Conservation (phyloP, 2,113 vertebrate genomes). For the Peromyscus maniculatus region DNA sequence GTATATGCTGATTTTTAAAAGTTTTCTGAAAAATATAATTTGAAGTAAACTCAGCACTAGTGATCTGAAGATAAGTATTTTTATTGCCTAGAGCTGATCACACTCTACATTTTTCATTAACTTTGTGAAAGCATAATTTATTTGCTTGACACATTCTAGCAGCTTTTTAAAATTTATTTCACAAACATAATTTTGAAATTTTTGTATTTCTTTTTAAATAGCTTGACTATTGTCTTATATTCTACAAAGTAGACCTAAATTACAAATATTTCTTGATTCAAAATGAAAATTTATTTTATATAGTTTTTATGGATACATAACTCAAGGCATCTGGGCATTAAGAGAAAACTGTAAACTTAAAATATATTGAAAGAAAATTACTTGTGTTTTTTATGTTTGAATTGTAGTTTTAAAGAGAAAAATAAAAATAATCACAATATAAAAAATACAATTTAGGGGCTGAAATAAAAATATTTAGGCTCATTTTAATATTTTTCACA, state of each 20-base stretch:
- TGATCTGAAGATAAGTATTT: constrained; percentile 13
- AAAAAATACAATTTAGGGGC: not conserved
- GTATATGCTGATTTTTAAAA: constrained; percentile 77
- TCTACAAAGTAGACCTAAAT: constrained; percentile 15
- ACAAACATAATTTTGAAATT: not conserved
- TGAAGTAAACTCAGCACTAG: constrained; percentile 46
- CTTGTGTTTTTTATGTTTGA: not conserved
- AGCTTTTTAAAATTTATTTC: constrained; percentile 1
- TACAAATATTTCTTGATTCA: not conserved
- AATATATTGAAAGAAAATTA: constrained; percentile 4
- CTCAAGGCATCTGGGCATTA: constrained; percentile 29
- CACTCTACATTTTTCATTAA: constrained; percentile 21
- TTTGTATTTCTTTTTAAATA: constrained; percentile 8
- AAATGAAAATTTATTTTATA: constrained; percentile 19
- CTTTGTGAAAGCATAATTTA: constrained; percentile 15
- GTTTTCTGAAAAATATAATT: constrained; percentile 57
- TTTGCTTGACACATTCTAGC: not conserved
- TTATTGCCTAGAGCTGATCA: not conserved
- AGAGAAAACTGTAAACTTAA: constrained; percentile 7
- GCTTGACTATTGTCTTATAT: constrained; percentile 10
- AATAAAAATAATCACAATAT: not conserved
- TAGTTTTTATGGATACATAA: not conserved
- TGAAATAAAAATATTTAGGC: not conserved
- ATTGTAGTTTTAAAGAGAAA: constrained; percentile 1
- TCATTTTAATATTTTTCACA: not conserved